Evolutionary conservation across 1,140 invertebrate species (phyloP).

Genomic region (Paraescarpia echinospica): DNA sequence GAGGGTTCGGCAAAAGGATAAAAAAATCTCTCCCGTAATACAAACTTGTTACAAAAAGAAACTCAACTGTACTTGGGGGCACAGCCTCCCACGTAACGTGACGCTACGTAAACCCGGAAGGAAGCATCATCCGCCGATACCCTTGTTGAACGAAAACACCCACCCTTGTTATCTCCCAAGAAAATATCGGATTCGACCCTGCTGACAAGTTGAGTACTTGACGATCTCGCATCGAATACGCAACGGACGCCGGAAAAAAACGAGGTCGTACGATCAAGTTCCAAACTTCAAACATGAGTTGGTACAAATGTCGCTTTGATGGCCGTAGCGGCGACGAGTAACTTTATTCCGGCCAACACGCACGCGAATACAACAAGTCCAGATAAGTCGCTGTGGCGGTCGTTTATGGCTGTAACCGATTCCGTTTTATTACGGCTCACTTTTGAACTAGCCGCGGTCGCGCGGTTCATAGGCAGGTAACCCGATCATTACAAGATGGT

Average conservation of each 20-base stretch:
- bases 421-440: background rate
- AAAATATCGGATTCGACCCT: too few relatives aligned
- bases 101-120: background rate
- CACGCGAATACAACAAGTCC: background rate
- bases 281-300: background rate
- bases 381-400: background rate
- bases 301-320: background rate
- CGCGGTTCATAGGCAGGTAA: background rate
- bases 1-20: too few relatives aligned
- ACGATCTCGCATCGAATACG: background rate
- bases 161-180: background rate
- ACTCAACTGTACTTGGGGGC: too few relatives aligned
- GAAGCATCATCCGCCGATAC: background rate
- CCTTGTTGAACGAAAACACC: background rate
- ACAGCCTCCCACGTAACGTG: background rate
- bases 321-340: background rate
- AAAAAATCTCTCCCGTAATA: too few relatives aligned
- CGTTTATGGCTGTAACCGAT: background rate
- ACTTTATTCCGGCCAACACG: background rate
- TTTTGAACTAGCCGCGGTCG: background rate
- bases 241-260: background rate
- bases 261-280: background rate
- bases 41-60: too few relatives aligned
- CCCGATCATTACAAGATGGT: background rate
- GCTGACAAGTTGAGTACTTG: too few relatives aligned